Evolutionary conservation across 2,888 invertebrate genomes (phyloP), one percentile per base, ranked within the genome.

Genomic region (Emmelina monodactyla): DNA sequence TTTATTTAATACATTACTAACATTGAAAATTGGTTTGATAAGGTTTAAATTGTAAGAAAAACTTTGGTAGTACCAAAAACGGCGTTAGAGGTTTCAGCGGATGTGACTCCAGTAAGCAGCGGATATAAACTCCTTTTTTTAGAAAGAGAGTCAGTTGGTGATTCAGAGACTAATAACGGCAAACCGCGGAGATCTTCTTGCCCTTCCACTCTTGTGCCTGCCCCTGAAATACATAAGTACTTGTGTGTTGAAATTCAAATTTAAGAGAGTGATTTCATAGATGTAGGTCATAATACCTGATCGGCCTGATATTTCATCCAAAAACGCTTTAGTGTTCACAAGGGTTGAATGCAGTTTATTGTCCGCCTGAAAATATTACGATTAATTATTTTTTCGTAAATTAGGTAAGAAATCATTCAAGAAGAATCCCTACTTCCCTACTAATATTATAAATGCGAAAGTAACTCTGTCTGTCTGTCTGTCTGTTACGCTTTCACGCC

Each of bases 41-140:
- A 19, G 19, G 9, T 9, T 9, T 5, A 19, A 25, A 9, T 25
- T 11, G 28, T 25, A 15, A 22, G 12, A 19, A 10, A 14, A 13
- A 33, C 36, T 37, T 69, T n/a, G n/a, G n/a, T n/a, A n/a, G n/a
- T n/a, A 76, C 87, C 85, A 46, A 75, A 71, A 9, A 87, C 79
- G 14, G 85, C 86, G 13, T 79, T 71, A 1, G 83, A 82, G 0
- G 89, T 89, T 66, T 91, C 91, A 30, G 89, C 87, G 32, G 85
- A 86, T 1, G 86, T 84, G 2, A 89, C 86, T 1, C 91, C 91
- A 0, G 88, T 89, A 9, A 91, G 68, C 41, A 91, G 58, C 0
- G 91, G 90, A 11, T 87, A 82, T 2, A 80, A 75, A 39, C 66
- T 64, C 34, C 82, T 70, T 15, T 81, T 83, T 16, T 72, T 70